A percentile compares a stretch with the other conserved stretches of the same genome.
These are phyloP conservation scores for Delphinapterus leucas DNA, from an alignment of 2,113 vertebrate species.

Conservation along the genomic window DNA sequence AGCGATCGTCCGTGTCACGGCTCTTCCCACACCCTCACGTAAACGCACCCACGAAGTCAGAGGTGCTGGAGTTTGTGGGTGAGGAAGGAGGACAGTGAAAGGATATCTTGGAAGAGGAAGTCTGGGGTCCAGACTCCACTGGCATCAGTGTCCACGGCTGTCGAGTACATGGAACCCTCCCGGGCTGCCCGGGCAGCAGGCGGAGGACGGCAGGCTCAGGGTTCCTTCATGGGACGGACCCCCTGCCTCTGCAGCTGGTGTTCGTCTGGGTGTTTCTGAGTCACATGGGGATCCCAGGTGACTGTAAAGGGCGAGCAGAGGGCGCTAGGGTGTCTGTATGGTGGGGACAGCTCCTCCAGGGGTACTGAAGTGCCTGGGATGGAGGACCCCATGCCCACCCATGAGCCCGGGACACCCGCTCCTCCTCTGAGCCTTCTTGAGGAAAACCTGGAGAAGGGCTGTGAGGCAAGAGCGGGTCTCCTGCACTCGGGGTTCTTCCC, in stretches of 20 bases:
- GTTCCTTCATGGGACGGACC: fast-evolving
- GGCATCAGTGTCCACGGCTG: fast-evolving
- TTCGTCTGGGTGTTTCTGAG: neutral
- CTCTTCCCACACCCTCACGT: neutral
- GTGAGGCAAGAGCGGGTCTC: fast-evolving
- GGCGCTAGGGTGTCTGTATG: fast-evolving
- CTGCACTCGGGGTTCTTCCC: neutral
- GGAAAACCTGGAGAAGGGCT: neutral
- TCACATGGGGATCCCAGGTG: neutral
- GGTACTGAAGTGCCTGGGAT: fast-evolving
- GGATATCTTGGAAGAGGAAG: neutral
- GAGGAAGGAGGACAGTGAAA: fast-evolving
- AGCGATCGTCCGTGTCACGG: fast-evolving
- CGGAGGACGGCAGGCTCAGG: neutral
- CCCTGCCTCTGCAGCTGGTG: neutral
- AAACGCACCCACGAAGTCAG: too few species aligned
- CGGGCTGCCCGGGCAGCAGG: too few species aligned
- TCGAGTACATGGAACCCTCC: neutral
- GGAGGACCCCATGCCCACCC: too few species aligned
- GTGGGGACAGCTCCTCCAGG: neutral
- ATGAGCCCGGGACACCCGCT: fast-evolving
- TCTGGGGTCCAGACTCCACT: neutral
- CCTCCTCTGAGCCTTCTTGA: neutral
- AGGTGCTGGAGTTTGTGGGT: neutral
- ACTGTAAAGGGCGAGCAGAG: neutral